Percentiles rank a stretch among this genome's conserved stretches.
Evolutionary conservation across 2,888 invertebrate genomes (phyloP).

Genomic region (Hedychridium roseum): DNA sequence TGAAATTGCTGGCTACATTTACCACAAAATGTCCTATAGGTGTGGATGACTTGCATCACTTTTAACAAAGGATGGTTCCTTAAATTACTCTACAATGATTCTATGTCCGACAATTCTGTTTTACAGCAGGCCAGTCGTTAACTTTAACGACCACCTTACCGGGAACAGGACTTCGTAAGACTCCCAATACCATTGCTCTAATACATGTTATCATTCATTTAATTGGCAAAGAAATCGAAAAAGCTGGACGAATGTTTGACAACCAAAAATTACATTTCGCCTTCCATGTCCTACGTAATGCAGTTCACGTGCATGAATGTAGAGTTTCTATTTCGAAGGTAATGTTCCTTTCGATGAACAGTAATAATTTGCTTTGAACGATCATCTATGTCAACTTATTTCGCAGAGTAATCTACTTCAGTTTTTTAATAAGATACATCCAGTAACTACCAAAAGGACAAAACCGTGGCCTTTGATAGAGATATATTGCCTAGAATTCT

Average conservation of each 20-base stretch:
- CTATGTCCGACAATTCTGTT: neutral
- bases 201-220: conserved; percentile 66
- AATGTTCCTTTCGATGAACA: conserved; percentile 19
- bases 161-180: conserved; percentile 66
- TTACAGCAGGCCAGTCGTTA: conserved; percentile 66
- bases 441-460: conserved; percentile 65
- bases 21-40: conserved; percentile 72
- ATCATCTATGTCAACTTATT: neutral
- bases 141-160: conserved; percentile 66
- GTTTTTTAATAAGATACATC: conserved; percentile 65
- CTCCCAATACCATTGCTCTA: conserved; percentile 65
- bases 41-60: too few species aligned
- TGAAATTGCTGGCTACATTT: conserved; percentile 71
- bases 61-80: too few species aligned
- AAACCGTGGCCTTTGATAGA: conserved; percentile 68
- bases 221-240: conserved; percentile 66
- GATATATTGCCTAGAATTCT: conserved; percentile 66
- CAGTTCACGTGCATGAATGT: conserved; percentile 69
- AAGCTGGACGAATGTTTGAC: conserved; percentile 63
- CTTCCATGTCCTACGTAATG: conserved; percentile 67
- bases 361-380: neutral
- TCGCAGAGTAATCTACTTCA: conserved; percentile 65
- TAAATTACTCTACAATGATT: conserved; percentile 5
- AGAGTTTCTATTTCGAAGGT: conserved; percentile 72
- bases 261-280: conserved; percentile 63